A percentile compares a stretch with the other conserved stretches of the same genome.
Conservation (phyloP, 1,140 invertebrate species). For the Leptinotarsa defecta region DNA sequence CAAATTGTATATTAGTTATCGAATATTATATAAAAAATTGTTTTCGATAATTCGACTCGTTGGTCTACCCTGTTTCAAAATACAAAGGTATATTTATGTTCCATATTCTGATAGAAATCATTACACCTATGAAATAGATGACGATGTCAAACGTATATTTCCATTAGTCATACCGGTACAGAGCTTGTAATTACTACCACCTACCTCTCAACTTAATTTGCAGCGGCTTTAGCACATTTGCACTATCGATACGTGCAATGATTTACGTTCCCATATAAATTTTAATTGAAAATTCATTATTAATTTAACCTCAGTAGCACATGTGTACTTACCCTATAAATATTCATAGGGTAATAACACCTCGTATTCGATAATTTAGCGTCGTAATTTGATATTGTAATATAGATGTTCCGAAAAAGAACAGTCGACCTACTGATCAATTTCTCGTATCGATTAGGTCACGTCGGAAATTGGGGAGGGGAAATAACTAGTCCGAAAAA, state of each 20-base stretch:
- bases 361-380: not conserved
- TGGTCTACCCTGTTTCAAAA: too few species aligned
- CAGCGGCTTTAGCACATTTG: conserved; percentile 2
- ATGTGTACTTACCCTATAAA: not conserved
- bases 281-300: conserved; percentile 7
- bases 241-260: not conserved
- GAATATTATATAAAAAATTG: too few species aligned
- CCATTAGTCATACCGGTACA: not conserved
- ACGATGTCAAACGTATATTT: not conserved
- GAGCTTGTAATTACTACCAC: not conserved
- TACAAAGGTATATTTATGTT: too few species aligned
- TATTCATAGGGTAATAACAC: conserved; percentile 3
- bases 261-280: conserved; percentile 4
- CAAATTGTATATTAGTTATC: too few species aligned
- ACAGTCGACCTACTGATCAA: too few species aligned
- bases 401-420: not conserved
- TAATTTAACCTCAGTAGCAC: not conserved
- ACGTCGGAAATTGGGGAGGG: too few species aligned
- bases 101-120: too few species aligned
- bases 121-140: not conserved
- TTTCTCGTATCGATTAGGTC: too few species aligned
- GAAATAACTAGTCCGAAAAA: too few species aligned
- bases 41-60: too few species aligned
- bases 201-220: not conserved
- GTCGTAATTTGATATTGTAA: conserved; percentile 1